Conservation (phyloP, 2,888 invertebrate species). For the Frankliniella fusca region DNA sequence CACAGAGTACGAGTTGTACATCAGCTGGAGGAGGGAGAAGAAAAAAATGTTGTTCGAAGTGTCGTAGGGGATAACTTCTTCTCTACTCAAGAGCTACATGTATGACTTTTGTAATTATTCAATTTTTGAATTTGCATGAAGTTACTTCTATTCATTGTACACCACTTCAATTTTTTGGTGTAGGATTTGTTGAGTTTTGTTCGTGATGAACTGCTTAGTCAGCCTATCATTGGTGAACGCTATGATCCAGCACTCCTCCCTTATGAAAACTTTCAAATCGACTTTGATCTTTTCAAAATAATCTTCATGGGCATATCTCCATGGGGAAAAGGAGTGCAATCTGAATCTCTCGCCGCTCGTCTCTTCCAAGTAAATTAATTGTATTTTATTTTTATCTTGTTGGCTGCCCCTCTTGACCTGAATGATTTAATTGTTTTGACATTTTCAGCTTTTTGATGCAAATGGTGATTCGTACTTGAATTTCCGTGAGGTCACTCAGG, state of each 20-base stretch:
- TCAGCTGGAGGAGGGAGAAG: slow-evolving; percentile 83
- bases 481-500: slow-evolving; percentile 78
- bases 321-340: slow-evolving; percentile 80
- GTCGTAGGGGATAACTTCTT: slow-evolving; percentile 68
- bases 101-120: slow-evolving; percentile 36
- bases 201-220: slow-evolving; percentile 73
- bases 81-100: slow-evolving; percentile 61
- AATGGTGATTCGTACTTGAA: slow-evolving; percentile 80
- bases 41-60: slow-evolving; percentile 83
- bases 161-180: slow-evolving; percentile 31
- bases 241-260: slow-evolving; percentile 75
- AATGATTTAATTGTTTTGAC: slow-evolving; percentile 30
- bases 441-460: slow-evolving; percentile 77
- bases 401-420: background rate
- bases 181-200: slow-evolving; percentile 60
- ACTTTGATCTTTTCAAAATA: slow-evolving; percentile 84
- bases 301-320: slow-evolving; percentile 83
- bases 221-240: slow-evolving; percentile 51
- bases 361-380: slow-evolving; percentile 60
- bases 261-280: slow-evolving; percentile 80
- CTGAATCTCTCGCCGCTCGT: slow-evolving; percentile 77
- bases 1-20: slow-evolving; percentile 90
- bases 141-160: slow-evolving; percentile 19
- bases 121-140: background rate
- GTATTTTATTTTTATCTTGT: background rate